Conservation (phyloP, 2,888 invertebrate genomes). For the Sthenelais limicola region DNA sequence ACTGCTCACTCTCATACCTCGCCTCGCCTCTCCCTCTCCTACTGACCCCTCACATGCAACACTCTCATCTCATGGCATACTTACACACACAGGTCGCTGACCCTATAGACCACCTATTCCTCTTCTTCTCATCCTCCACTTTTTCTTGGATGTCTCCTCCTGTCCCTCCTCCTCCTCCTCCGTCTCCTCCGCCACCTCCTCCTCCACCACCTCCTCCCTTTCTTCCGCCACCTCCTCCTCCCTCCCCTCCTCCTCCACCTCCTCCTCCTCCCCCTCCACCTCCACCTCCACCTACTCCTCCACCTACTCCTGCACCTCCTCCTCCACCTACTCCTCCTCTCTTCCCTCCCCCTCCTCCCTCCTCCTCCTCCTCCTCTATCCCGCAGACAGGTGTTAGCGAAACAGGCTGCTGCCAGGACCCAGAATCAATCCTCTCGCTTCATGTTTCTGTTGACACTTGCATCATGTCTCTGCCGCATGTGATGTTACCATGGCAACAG, state of each 20-base stretch:
- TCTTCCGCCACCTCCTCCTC: neutral
- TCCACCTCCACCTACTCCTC: neutral
- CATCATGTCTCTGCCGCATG: conserved; percentile 13
- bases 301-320: neutral
- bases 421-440: conserved; percentile 22
- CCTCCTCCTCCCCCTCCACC: neutral
- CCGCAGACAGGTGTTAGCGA: neutral
- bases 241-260: neutral
- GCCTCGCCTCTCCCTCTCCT: too few relatives aligned
- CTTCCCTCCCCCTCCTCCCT: neutral
- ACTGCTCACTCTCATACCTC: too few relatives aligned
- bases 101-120: too few relatives aligned
- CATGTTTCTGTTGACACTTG: conserved; percentile 20
- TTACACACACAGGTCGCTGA: too few relatives aligned
- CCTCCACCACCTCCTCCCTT: neutral
- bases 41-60: too few relatives aligned
- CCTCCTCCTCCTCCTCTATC: neutral
- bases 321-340: neutral
- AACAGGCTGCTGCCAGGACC: too few relatives aligned
- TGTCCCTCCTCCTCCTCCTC: too few relatives aligned
- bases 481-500: conserved; percentile 18
- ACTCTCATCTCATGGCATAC: too few relatives aligned
- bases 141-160: too few relatives aligned
- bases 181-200: too few relatives aligned
- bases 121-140: too few relatives aligned